Conservation (phyloP, 2,888 invertebrate genomes). For the Leptopilina syphax region DNA sequence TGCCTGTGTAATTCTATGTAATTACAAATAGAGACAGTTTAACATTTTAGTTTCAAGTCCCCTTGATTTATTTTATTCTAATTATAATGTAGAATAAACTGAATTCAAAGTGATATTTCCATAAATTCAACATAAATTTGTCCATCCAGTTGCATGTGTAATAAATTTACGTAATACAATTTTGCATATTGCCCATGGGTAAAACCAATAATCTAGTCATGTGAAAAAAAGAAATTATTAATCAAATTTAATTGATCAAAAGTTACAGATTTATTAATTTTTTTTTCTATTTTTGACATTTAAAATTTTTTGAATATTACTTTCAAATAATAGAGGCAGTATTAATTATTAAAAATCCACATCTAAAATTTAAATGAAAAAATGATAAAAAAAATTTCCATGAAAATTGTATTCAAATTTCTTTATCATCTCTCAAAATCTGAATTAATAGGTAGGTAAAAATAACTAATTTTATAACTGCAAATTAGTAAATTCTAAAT, state of each 20-base stretch:
- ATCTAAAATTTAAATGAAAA: too few relatives aligned
- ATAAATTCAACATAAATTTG: conserved; percentile 11
- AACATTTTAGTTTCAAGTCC: not conserved
- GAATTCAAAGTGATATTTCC: not conserved
- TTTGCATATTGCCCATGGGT: conserved; percentile 7
- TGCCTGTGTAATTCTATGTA: not conserved
- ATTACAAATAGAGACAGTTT: not conserved
- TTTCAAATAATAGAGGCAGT: too few relatives aligned
- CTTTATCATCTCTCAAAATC: too few relatives aligned
- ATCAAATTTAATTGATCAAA: not conserved
- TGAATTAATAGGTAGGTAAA: too few relatives aligned
- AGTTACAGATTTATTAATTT: too few relatives aligned
- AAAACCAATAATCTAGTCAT: not conserved
- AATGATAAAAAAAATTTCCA: too few relatives aligned
- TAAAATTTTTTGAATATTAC: too few relatives aligned
- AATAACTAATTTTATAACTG: too few relatives aligned
- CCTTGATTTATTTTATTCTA: not conserved
- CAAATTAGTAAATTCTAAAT: too few relatives aligned
- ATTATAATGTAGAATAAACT: conserved; percentile 3
- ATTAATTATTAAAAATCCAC: too few relatives aligned
- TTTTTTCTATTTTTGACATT: too few relatives aligned
- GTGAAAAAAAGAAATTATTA: not conserved
- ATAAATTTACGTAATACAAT: conserved; percentile 25
- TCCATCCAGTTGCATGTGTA: not conserved
- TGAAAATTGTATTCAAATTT: too few relatives aligned